A percentile compares a stretch with the other conserved stretches of the same genome.
These are phyloP conservation scores for Empidonax traillii DNA, from an alignment of 2,113 vertebrate genomes.

Conservation along the genomic window DNA sequence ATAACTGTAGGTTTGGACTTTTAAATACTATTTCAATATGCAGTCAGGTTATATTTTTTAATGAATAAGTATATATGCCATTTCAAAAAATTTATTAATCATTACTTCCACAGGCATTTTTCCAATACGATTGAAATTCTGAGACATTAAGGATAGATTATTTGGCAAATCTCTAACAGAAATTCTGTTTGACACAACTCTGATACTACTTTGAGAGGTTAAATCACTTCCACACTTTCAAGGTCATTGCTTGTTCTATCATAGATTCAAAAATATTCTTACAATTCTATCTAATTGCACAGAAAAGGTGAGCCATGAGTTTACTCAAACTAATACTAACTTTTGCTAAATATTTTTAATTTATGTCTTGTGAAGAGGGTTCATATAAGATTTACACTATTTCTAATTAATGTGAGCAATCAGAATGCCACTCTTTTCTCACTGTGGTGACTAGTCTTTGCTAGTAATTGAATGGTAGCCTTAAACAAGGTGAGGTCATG, in stretches of 20 bases:
- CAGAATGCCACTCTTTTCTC: constrained; percentile 35
- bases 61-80: constrained; percentile 3
- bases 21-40: constrained; percentile 33
- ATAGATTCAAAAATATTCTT: constrained; percentile 56
- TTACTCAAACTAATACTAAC: constrained; percentile 17
- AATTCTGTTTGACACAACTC: constrained; percentile 60
- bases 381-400: neutral
- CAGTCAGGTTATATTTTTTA: neutral
- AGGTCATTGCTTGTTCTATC: constrained; percentile 48
- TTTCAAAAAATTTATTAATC: constrained; percentile 18
- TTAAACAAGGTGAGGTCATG: constrained; percentile 77
- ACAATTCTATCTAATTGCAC: constrained; percentile 43
- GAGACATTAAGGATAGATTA: constrained; percentile 42
- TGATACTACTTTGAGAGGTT: constrained; percentile 56
- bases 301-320: constrained; percentile 30
- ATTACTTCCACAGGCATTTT: constrained; percentile 54
- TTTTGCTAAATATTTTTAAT: constrained; percentile 22
- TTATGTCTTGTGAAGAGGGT: neutral
- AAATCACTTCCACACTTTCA: constrained; percentile 49
- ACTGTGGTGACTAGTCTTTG: constrained; percentile 46
- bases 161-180: constrained; percentile 58
- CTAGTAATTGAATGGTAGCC: constrained; percentile 70
- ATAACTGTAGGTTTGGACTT: neutral
- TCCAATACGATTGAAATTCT: constrained; percentile 53
- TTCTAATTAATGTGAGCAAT: constrained; percentile 62